Evolutionary conservation across 1,140 invertebrate genomes (phyloP), one percentile per base, ranked within the genome.

Genomic region (Diorhabda carinulata): DNA sequence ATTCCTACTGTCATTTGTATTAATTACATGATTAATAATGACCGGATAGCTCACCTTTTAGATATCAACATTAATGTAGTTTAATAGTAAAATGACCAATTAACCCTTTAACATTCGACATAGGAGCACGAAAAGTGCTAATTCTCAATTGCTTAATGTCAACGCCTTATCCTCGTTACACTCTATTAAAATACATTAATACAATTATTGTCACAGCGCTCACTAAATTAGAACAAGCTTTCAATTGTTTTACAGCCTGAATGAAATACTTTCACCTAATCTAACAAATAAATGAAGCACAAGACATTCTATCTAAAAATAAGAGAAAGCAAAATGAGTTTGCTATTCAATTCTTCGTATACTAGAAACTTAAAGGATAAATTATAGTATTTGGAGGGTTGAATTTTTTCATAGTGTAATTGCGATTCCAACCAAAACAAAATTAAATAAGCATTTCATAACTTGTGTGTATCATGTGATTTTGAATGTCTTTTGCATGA

Each of bases 51-150:
- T 52, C 45, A 52, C 47, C 47, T 52, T 52, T n/a, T 4, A 4
- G n/a, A 52, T 52, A 8, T 6, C 47, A 52, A 52, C n/a, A 52
- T 8, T 52, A 52, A 52, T 52, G n/a, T 8, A 52, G 47, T 25
- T 52, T 52, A 52, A 52, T 8, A 52, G n/a, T n/a, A 52, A 52
- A 52, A 52, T 52, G 47, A n/a, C 47, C 47, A 52, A 52, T 52
- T 52, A 52, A 52, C 47, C 47, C 47, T 52, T 52, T 52, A 52
- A 52, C 47, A 52, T 52, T 52, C 47, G 47, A 52, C 47, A 52
- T n/a, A n/a, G n/a, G 47, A 52, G 47, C 47, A 52, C 47, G 47
- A 52, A n/a, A 52, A 52, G 47, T 52, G 47, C 47, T 52, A 52
- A 52, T 52, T 52, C 47, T 8, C 47, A 52, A 52, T 52, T 52